Percentiles rank a stretch among this genome's conserved stretches.
These are phyloP conservation scores for Miichthys miiuy DNA, from an alignment of 2,797 vertebrate species.

Conservation along the genomic window DNA sequence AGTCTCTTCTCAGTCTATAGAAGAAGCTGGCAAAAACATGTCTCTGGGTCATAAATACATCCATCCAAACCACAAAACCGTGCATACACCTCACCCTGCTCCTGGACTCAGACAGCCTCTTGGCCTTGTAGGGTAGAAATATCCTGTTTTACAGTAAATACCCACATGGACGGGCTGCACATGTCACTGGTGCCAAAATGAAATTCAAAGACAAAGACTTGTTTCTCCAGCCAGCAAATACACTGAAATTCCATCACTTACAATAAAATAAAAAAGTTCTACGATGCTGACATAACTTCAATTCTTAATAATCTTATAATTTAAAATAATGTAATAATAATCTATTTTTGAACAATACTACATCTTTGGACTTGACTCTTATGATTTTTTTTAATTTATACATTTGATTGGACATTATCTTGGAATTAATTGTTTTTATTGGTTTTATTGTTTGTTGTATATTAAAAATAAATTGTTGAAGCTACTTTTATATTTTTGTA, in stretches of 20 bases:
- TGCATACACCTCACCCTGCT: not conserved
- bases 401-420: not conserved
- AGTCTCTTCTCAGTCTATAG: constrained; percentile 2
- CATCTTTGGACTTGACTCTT: too few species aligned
- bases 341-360: too few species aligned
- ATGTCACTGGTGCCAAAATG: not conserved
- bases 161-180: not conserved
- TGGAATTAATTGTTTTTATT: not conserved
- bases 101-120: not conserved
- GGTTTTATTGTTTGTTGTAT: not conserved
- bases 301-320: too few species aligned
- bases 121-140: not conserved
- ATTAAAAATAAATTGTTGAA: not conserved
- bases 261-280: too few species aligned
- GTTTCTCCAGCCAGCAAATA: not conserved
- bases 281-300: not conserved
- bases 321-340: too few species aligned
- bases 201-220: not conserved
- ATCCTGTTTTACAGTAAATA: constrained; percentile 3
- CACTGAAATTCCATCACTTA: not conserved
- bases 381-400: not conserved
- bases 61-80: constrained; percentile 15
- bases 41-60: not conserved
- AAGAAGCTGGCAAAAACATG: constrained; percentile 24
- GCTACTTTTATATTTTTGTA: not conserved